A percentile compares a stretch with the other conserved stretches of the same genome.
These are phyloP conservation scores for Enteromius argenteus DNA, from an alignment of 2,797 vertebrate species.

Conservation along the genomic window DNA sequence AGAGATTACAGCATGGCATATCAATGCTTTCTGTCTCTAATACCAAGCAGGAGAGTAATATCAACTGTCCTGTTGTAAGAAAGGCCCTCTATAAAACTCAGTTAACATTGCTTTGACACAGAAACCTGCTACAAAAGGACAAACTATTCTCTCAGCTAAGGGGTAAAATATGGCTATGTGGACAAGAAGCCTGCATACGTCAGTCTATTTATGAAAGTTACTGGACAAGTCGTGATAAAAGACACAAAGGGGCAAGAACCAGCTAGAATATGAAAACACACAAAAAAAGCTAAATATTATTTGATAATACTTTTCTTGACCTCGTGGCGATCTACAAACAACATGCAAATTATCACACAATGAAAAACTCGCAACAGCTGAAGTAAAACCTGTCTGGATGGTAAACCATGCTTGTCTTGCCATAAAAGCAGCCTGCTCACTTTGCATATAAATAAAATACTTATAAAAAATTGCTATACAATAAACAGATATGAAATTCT, in stretches of 20 bases:
- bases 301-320: background rate
- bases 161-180: background rate
- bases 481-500: background rate
- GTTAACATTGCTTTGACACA: background rate
- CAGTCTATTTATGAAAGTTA: background rate
- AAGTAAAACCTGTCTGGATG: background rate
- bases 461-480: background rate
- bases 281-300: background rate
- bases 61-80: background rate
- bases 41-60: background rate
- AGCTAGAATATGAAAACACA: background rate
- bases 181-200: background rate
- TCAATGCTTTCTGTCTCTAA: background rate
- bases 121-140: background rate
- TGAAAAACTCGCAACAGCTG: background rate
- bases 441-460: conserved; percentile 18
- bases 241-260: background rate
- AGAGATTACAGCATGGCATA: background rate
- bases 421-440: background rate
- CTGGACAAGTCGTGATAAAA: background rate
- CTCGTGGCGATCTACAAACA: background rate
- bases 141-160: background rate
- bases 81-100: background rate
- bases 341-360: background rate
- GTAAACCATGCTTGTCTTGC: background rate